phyloP scores from a whole-genome alignment of 2,888 invertebrate species.

The Exephanes ischioxanthus region DNA sequence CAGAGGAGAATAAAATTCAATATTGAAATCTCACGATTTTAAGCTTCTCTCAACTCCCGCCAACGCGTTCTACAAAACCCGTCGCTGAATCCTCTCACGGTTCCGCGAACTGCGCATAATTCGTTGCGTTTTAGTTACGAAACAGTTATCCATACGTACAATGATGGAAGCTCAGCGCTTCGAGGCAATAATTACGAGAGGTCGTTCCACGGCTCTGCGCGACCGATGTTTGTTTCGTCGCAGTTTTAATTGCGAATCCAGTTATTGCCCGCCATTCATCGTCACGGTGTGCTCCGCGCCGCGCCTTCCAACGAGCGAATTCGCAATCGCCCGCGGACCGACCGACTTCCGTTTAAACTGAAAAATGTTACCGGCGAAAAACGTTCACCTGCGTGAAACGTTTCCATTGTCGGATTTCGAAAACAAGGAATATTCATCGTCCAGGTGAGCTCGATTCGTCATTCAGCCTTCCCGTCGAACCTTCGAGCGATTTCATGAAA shows the following conservation, averaged over 20 bases:
- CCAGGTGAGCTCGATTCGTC: not conserved
- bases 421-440: constrained; percentile 10
- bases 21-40: not conserved
- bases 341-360: not conserved
- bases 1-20: too few species aligned
- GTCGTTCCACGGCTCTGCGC: not conserved
- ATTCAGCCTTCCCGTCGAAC: not conserved
- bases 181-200: not conserved
- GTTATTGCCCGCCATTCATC: constrained; percentile 10
- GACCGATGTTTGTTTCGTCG: constrained; percentile 11
- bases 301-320: not conserved
- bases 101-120: not conserved
- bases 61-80: not conserved
- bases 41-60: not conserved
- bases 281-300: not conserved
- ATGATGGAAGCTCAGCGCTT: not conserved
- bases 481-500: constrained; percentile 25
- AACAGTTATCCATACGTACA: not conserved
- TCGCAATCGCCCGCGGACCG: not conserved
- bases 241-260: constrained; percentile 15
- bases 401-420: not conserved
- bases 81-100: not conserved
- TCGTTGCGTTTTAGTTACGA: not conserved
- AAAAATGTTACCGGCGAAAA: not conserved
- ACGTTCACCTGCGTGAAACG: not conserved